Conservation (phyloP, 2,797 vertebrate species). For the Coreius guichenoti region DNA sequence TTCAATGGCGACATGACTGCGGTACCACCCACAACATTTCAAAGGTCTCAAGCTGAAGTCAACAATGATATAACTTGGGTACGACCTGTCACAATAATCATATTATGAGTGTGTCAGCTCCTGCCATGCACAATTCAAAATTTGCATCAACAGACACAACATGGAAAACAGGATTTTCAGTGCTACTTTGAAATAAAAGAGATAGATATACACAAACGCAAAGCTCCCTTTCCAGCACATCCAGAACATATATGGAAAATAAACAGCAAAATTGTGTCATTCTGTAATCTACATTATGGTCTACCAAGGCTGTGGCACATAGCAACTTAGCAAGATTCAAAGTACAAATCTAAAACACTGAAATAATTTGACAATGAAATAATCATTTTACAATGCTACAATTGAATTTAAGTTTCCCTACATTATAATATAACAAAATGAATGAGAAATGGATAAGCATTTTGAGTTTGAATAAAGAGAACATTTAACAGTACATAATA, state of each 20-base stretch:
- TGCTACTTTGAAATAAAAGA: neutral
- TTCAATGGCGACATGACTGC: conserved; percentile 13
- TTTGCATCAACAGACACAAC: neutral
- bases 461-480: neutral
- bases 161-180: neutral
- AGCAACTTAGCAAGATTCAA: neutral
- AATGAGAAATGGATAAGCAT: neutral
- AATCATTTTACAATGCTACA: neutral
- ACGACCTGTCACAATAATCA: conserved; percentile 19
- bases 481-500: neutral
- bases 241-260: neutral
- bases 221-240: neutral
- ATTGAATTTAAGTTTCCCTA: neutral
- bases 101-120: neutral
- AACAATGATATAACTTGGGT: neutral
- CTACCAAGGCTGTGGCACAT: neutral
- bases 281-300: neutral
- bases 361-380: no score
- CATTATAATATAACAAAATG: neutral
- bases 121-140: conserved; percentile 9
- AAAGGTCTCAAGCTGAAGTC: conserved; percentile 41
- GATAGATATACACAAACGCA: neutral
- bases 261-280: neutral
- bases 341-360: neutral
- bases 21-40: conserved; percentile 40